Percentiles rank a stretch among this genome's conserved stretches.
These are phyloP conservation scores for Uloborus diversus DNA, from an alignment of 1,140 invertebrate species.

Conservation along the genomic window DNA sequence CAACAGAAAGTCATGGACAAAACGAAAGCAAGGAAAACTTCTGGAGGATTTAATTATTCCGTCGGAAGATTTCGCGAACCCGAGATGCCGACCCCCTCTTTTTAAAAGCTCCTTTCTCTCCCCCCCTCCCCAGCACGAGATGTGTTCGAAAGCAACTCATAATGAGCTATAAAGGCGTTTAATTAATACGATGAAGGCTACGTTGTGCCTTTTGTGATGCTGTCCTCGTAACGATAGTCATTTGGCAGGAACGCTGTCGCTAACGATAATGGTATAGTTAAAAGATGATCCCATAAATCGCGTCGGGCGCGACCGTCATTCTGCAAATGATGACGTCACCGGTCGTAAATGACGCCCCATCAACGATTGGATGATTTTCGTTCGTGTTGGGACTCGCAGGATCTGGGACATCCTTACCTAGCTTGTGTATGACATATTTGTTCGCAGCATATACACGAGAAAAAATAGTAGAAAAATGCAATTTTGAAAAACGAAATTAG, in stretches of 20 bases:
- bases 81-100: slow-evolving; percentile 13
- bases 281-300: slow-evolving; percentile 43
- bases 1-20: too few relatives aligned
- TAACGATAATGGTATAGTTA: slow-evolving; percentile 50
- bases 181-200: slow-evolving; percentile 22
- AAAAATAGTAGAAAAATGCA: too few relatives aligned
- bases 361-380: too few relatives aligned
- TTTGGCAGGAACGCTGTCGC: slow-evolving; percentile 12
- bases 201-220: slow-evolving; percentile 17
- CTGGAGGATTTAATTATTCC: too few relatives aligned
- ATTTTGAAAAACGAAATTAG: too few relatives aligned
- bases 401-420: too few relatives aligned
- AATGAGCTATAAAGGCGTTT: slow-evolving; percentile 49
- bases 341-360: slow-evolving; percentile 31
- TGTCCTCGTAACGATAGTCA: slow-evolving; percentile 34
- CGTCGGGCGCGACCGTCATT: too few relatives aligned
- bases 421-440: too few relatives aligned
- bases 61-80: slow-evolving; percentile 17
- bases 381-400: too few relatives aligned
- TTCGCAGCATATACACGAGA: too few relatives aligned
- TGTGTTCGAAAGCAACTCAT: too few relatives aligned
- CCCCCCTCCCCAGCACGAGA: background rate
- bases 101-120: slow-evolving; percentile 2
- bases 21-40: too few relatives aligned
- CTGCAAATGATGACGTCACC: slow-evolving; percentile 45